Percentiles rank a stretch among this genome's conserved stretches.
Evolutionary conservation across 1,140 invertebrate species (phyloP).

Genomic region (Lepidostoma basale): DNA sequence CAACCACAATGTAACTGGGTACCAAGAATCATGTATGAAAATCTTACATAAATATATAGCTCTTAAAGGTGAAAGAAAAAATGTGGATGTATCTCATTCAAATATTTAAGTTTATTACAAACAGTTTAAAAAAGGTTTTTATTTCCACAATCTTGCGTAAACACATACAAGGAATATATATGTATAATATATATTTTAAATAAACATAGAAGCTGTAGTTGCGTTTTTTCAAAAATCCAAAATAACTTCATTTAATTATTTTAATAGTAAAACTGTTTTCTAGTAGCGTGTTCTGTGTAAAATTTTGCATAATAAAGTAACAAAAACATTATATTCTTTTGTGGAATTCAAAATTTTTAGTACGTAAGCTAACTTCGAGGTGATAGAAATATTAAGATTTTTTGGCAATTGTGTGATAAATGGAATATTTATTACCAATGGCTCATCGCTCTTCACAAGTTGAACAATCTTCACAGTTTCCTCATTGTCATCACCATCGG

Average conservation of each 20-base stretch:
- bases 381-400: background rate
- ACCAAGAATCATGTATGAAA: no score
- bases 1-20: no score
- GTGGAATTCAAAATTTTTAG: background rate
- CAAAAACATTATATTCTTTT: background rate
- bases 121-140: no score
- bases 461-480: conserved; percentile 97
- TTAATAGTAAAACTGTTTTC: no score
- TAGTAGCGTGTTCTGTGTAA: no score
- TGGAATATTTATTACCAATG: conserved; percentile 80
- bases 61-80: no score
- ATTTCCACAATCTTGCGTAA: no score
- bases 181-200: background rate
- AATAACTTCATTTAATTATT: conserved; percentile 7
- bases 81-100: no score
- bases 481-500: conserved; percentile 90
- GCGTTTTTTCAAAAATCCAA: conserved; percentile 3
- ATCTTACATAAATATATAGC: no score
- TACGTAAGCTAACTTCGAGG: background rate
- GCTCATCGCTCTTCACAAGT: conserved; percentile 95
- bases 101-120: no score
- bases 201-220: background rate
- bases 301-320: no score
- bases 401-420: background rate
- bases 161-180: no score